These are phyloP conservation scores for Limnephilus rhombicus DNA, from an alignment of 2,888 invertebrate species.

Conservation along the genomic window DNA sequence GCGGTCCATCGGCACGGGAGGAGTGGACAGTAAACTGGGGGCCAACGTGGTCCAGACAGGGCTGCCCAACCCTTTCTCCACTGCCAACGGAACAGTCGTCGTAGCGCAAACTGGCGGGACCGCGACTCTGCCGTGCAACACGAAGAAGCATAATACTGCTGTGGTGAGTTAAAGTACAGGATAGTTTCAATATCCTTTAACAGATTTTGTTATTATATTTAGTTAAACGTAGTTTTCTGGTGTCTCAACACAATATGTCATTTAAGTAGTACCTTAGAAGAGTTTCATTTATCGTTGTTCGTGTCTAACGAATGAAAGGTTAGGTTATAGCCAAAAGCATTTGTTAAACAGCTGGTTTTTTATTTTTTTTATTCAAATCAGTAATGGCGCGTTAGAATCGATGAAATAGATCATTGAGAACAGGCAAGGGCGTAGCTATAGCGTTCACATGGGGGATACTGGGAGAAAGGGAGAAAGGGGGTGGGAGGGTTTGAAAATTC, in stretches of 20 bases:
- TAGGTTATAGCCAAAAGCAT: neutral
- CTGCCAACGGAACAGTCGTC: conserved; percentile 70
- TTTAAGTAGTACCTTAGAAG: too few species aligned
- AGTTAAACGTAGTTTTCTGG: neutral
- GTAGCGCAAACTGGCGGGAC: conserved; percentile 75
- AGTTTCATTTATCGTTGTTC: too few species aligned
- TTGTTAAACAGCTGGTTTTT: too few species aligned
- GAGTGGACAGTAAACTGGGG: conserved; percentile 47
- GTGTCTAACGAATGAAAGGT: too few species aligned
- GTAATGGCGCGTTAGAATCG: too few species aligned
- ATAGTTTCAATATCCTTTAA: neutral
- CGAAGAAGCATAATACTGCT: conserved; percentile 72
- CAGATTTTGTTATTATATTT: neutral
- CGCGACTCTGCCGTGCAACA: conserved; percentile 75
- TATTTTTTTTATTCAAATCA: too few species aligned
- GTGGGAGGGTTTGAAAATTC: too few species aligned
- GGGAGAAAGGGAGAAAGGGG: too few species aligned
- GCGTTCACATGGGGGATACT: too few species aligned
- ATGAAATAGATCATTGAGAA: too few species aligned
- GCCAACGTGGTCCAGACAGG: conserved; percentile 32
- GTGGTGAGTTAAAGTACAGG: conserved; percentile 71
- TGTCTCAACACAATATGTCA: too few species aligned
- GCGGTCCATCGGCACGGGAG: conserved; percentile 55
- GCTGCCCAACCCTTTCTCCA: conserved; percentile 59
- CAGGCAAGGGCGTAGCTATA: too few species aligned